These are phyloP conservation scores for Drosophila jambulina DNA, from an alignment of 1,140 invertebrate species.

Conservation along the genomic window DNA sequence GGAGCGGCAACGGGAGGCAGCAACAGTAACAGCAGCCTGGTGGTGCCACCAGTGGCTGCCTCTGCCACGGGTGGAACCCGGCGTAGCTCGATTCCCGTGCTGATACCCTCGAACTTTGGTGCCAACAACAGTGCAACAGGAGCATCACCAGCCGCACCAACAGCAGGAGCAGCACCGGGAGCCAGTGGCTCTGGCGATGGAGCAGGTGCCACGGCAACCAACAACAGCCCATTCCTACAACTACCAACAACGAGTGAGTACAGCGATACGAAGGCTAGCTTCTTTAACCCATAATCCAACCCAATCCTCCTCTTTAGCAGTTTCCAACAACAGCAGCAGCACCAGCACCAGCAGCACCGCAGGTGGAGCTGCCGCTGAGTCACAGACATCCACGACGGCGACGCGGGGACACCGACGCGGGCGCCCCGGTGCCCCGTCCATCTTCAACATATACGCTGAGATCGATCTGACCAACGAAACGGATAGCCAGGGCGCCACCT, in stretches of 20 bases:
- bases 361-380: not conserved
- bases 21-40: slow-evolving; percentile 1
- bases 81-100: slow-evolving; percentile 22
- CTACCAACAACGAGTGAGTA: slow-evolving; percentile 15
- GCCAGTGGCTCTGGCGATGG: not conserved
- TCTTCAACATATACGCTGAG: slow-evolving; percentile 69
- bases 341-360: not conserved
- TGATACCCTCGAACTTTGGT: slow-evolving; percentile 25
- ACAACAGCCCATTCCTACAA: slow-evolving; percentile 2
- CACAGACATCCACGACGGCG: not conserved
- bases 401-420: slow-evolving; percentile 34
- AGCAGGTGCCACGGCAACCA: not conserved
- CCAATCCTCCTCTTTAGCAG: not conserved
- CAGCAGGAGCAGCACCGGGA: not conserved
- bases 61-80: slow-evolving; percentile 27
- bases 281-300: not conserved
- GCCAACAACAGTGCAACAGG: not conserved
- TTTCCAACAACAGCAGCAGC: not conserved
- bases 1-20: not conserved
- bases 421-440: slow-evolving; percentile 26
- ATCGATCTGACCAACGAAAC: slow-evolving; percentile 69
- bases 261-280: not conserved
- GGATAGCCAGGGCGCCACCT: slow-evolving; percentile 34
- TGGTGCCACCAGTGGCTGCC: slow-evolving; percentile 30
- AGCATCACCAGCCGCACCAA: no score